Evolutionary conservation across 2,797 vertebrate genomes (phyloP).

Genomic region (Mormyrops boulengeri): DNA sequence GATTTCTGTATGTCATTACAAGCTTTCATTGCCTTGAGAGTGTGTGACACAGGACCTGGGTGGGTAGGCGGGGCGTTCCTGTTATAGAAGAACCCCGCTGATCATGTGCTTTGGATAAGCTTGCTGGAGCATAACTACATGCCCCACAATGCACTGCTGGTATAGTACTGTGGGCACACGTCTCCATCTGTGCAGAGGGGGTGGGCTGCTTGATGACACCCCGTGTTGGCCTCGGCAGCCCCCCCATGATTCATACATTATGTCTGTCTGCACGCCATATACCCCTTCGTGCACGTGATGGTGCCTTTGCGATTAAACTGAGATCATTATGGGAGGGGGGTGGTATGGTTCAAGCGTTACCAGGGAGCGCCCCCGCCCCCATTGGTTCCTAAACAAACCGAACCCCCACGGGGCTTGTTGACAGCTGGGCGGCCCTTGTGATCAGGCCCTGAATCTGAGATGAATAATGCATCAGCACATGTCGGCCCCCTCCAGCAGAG

Average conservation of each 20-base stretch:
- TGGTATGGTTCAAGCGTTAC: background rate
- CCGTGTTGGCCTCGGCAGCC: background rate
- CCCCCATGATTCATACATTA: background rate
- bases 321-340: background rate
- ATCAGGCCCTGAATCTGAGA: slow-evolving; percentile 17
- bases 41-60: background rate
- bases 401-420: background rate
- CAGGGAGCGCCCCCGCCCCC: background rate
- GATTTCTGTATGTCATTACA: background rate
- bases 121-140: background rate
- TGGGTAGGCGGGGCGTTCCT: background rate
- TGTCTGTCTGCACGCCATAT: background rate
- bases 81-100: background rate
- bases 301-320: background rate
- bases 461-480: slow-evolving; percentile 33
- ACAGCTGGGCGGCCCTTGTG: slow-evolving; percentile 15
- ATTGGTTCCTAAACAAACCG: background rate
- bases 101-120: background rate
- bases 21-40: background rate
- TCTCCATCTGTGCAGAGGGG: background rate
- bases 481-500: background rate
- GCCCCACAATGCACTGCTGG: background rate
- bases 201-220: background rate
- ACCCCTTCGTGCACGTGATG: background rate
- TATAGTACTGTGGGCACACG: background rate